Percentiles rank a stretch among this genome's conserved stretches.
Conservation (phyloP, 1,140 invertebrate genomes). For the Drosophila nebulosa region DNA sequence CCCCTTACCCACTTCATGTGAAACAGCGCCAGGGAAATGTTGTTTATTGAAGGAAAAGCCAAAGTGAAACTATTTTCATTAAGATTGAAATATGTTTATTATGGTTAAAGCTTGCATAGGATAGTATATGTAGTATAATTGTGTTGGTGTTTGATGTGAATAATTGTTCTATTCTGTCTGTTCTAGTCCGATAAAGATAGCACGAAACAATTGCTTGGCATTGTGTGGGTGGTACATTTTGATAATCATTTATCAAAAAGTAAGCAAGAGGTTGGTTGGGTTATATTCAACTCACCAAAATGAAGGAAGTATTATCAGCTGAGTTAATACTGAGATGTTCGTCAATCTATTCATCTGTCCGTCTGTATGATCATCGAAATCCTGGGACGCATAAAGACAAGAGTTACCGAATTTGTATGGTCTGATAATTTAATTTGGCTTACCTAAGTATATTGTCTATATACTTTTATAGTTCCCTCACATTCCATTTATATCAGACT, state of each 20-base stretch:
- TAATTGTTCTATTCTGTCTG: background rate
- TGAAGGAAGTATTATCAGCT: too few species aligned
- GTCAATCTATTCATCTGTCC: too few species aligned
- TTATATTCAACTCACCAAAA: too few species aligned
- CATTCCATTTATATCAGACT: too few species aligned
- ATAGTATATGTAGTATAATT: background rate
- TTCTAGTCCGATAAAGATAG: background rate
- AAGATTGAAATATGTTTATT: conserved; percentile 65
- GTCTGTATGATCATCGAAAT: too few species aligned
- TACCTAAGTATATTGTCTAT: too few species aligned
- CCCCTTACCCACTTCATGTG: conserved; percentile 8
- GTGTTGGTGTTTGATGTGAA: background rate
- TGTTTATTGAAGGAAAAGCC: conserved; percentile 45
- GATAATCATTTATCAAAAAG: background rate
- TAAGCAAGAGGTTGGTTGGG: background rate
- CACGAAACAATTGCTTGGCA: background rate
- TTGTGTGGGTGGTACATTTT: background rate
- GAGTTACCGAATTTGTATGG: too few species aligned
- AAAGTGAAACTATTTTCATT: conserved; percentile 70
- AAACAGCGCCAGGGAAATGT: conserved; percentile 34
- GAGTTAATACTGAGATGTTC: too few species aligned
- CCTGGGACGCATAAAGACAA: too few species aligned
- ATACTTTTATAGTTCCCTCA: too few species aligned
- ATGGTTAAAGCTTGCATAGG: conserved; percentile 5
- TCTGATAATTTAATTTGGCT: too few species aligned